Conservation (phyloP, 2,888 invertebrate species). For the Beris morrisii region DNA sequence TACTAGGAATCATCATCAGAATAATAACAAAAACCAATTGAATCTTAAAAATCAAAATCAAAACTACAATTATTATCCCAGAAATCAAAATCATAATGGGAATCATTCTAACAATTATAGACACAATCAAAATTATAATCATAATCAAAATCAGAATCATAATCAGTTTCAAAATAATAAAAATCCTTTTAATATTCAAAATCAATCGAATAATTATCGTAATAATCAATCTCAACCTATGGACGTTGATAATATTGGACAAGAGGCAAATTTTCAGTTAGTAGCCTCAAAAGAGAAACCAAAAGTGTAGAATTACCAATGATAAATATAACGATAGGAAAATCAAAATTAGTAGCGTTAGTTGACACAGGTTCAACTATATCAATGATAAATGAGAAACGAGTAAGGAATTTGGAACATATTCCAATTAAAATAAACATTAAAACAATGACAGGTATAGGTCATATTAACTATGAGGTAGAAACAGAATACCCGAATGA, state of each 20-base stretch:
- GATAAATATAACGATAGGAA: slow-evolving; percentile 22
- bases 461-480: neutral
- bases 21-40: too few species aligned
- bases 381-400: slow-evolving; percentile 16
- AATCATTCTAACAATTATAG: neutral
- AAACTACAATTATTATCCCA: neutral
- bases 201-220: neutral
- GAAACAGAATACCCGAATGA: neutral
- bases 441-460: neutral
- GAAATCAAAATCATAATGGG: too few species aligned
- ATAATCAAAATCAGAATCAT: slow-evolving; percentile 1
- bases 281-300: slow-evolving; percentile 21
- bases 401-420: neutral
- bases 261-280: slow-evolving; percentile 32
- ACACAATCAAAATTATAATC: slow-evolving; percentile 1
- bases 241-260: slow-evolving; percentile 15
- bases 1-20: too few species aligned
- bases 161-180: too few species aligned
- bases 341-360: slow-evolving; percentile 3
- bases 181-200: too few species aligned
- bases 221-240: slow-evolving; percentile 13
- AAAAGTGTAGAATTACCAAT: slow-evolving; percentile 20
- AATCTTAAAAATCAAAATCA: slow-evolving; percentile 4
- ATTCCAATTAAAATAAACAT: neutral
- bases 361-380: slow-evolving; percentile 11